A percentile compares a stretch with the other conserved stretches of the same genome.
These are phyloP conservation scores for Notechis scutatus DNA, from an alignment of 2,113 vertebrate genomes.

Conservation along the genomic window DNA sequence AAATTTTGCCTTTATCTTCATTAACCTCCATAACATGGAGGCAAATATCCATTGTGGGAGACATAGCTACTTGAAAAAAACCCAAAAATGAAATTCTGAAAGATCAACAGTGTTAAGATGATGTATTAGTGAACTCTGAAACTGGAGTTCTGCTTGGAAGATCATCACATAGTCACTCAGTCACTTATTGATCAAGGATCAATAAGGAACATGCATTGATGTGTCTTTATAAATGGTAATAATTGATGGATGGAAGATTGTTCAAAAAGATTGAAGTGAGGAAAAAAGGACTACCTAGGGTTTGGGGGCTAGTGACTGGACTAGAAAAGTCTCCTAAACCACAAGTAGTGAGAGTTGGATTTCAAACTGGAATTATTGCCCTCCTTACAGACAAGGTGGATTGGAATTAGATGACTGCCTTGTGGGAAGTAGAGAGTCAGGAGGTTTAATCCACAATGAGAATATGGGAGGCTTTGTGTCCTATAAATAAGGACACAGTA, in stretches of 20 bases:
- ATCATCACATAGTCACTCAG: background rate
- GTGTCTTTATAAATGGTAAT: background rate
- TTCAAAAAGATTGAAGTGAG: background rate
- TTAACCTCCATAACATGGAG: background rate
- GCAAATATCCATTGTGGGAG: background rate
- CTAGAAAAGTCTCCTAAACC: background rate
- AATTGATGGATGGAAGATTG: background rate
- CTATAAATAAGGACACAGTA: background rate
- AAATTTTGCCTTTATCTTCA: background rate
- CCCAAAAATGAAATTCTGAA: background rate
- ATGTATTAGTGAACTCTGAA: background rate
- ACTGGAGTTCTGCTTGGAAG: background rate
- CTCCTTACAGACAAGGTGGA: background rate
- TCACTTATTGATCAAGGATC: background rate
- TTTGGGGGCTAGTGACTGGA: background rate
- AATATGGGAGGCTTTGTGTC: background rate
- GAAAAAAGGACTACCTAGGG: background rate
- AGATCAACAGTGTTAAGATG: background rate
- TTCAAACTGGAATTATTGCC: background rate
- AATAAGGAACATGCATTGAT: background rate
- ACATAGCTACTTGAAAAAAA: background rate
- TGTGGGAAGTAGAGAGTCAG: background rate
- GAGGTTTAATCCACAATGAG: background rate
- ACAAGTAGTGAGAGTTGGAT: background rate
- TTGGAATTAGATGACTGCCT: background rate